Evolutionary conservation across 2,888 invertebrate species (phyloP), one percentile per base, ranked within the genome.

Genomic region (Volucella inflata): DNA sequence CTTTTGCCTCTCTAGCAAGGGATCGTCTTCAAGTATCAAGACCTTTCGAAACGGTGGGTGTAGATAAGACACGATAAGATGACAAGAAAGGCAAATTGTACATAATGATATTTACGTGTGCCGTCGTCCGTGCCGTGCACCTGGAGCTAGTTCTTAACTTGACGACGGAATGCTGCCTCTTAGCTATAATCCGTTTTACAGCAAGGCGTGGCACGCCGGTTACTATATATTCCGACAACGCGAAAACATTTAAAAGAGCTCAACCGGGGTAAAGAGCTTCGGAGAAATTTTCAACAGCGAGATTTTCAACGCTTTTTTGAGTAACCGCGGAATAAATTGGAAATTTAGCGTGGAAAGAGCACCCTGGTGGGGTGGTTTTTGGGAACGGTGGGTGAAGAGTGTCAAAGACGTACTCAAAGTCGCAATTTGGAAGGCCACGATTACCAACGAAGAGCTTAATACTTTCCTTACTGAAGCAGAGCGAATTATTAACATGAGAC

Each of bases 61-160:
- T 81, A 2, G 74, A 75, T 44, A 65, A 57, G 55, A 55, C 62
- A 6, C 16, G 11, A 12, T 9, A 44, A 9, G 44, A 44, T 11
- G 53, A 8, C 17, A 46, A 36, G 42, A 36, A 36, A 36, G 75
- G n/a, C 17, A 60, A 74, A 40, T 59, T 65, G 14, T 79, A 68
- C 16, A 67, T 84, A 11, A 50, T 84, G 64, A 10, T 79, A 0
- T 75, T 84, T 53, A 74, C 74, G 1, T 74, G 67, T 62, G 78
- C 83, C 1, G 72, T 72, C 10, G 55, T 83, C 9, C 62, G 83
- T 2, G 64, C 42, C 11, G 21, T 83, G 11, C 83, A 83, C 48
- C 44, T 72, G 30, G 83, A 83, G 38, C 21, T 74, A 36, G 71
- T 68, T 10, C n/a, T 44, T 2, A 76, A 57, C 55, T 82, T 55